Evolutionary conservation across 2,113 vertebrate species (phyloP).

Genomic region (Puffinus mauretanicus): DNA sequence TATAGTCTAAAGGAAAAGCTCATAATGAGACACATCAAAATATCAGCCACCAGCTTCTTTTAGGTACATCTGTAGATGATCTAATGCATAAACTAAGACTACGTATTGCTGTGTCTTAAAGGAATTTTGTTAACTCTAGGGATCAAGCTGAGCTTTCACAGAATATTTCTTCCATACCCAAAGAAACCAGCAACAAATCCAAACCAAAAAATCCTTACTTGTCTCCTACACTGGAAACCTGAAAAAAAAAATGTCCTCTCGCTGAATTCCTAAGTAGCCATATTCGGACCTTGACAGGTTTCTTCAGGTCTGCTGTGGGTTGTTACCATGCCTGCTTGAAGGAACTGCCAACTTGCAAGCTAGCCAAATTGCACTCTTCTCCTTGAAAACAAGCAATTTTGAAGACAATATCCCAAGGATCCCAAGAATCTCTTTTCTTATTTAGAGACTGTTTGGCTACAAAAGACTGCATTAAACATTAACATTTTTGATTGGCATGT

Average conservation of each 20-base stretch:
- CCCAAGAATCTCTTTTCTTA: neutral
- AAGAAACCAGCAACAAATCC: neutral
- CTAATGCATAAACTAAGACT: neutral
- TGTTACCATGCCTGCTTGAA: neutral
- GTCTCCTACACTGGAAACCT: neutral
- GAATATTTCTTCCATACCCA: neutral
- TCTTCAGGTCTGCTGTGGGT: neutral
- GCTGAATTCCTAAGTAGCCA: neutral
- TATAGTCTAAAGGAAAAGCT: neutral
- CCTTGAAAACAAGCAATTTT: neutral
- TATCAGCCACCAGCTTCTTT: neutral
- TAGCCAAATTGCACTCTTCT: neutral
- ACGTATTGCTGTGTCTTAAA: neutral
- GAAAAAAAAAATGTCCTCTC: neutral
- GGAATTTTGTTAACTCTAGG: neutral
- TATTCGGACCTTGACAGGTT: neutral
- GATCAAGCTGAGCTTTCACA: neutral
- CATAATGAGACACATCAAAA: neutral
- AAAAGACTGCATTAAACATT: neutral
- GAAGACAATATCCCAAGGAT: neutral
- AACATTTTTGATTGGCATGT: neutral
- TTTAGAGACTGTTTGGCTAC: neutral
- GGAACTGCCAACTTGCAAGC: neutral
- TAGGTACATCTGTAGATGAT: neutral
- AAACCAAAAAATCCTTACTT: neutral